phyloP scores from a whole-genome alignment of 1,140 invertebrate species.

The Rhynchophorus ferrugineus region DNA sequence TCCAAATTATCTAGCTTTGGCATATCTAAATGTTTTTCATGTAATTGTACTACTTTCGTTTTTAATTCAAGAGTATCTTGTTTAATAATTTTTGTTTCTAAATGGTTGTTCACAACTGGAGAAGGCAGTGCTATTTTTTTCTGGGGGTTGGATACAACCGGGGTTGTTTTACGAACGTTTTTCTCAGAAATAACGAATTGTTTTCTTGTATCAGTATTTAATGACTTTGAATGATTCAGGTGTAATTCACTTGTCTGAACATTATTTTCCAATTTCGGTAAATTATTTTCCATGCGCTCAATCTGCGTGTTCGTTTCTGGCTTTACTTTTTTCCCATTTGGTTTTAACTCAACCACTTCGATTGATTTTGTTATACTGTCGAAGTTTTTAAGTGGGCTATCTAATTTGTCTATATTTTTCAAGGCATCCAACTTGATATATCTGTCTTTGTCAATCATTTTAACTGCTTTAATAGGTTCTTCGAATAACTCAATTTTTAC shows the following conservation, averaged over 20 bases:
- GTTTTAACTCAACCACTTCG: not conserved
- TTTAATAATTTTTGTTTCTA: not conserved
- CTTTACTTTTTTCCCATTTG: not conserved
- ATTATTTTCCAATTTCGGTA: not conserved
- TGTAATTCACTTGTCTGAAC: not conserved
- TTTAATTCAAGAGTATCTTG: not conserved
- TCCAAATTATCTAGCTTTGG: conserved; percentile 10
- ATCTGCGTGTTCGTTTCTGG: not conserved
- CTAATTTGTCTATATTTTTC: not conserved
- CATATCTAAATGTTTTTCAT: conserved; percentile 10
- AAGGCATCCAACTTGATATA: conserved; percentile 1
- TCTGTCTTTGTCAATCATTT: conserved; percentile 1
- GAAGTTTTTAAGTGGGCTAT: conserved; percentile 1
- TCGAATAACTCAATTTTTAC: conserved; percentile 15
- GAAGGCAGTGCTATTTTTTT: not conserved
- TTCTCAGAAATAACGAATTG: not conserved
- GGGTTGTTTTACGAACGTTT: too few relatives aligned
- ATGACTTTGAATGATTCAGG: not conserved
- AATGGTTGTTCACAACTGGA: not conserved
- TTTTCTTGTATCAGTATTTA: not conserved
- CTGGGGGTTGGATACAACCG: too few relatives aligned
- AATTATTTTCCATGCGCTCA: not conserved
- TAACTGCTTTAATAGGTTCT: conserved; percentile 5
- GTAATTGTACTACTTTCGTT: not conserved
- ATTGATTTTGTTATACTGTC: not conserved